Conservation (phyloP, 2,888 invertebrate genomes). For the Polymixis flavicincta region DNA sequence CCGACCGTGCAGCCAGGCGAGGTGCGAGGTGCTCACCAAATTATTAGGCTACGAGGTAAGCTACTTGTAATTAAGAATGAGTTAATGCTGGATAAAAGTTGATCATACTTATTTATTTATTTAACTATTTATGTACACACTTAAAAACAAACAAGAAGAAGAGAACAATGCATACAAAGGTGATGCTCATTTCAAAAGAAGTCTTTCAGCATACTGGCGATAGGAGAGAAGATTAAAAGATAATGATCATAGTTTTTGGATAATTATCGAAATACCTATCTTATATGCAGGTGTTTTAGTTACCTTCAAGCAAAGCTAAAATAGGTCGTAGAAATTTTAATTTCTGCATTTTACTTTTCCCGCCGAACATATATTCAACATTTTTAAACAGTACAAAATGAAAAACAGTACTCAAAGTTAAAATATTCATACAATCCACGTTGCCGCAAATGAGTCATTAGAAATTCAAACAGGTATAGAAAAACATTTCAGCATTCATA, state of each 20-base stretch:
- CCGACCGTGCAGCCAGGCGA: conserved; percentile 1
- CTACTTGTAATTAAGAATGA: conserved; percentile 1
- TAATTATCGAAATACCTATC: not conserved
- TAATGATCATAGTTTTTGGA: not conserved
- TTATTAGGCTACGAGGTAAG: conserved; percentile 17
- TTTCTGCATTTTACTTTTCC: not conserved
- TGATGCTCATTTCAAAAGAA: too few relatives aligned
- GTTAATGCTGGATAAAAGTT: not conserved
- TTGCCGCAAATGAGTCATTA: conserved; percentile 32
- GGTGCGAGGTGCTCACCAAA: not conserved
- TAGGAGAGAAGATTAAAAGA: too few relatives aligned
- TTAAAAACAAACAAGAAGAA: too few relatives aligned
- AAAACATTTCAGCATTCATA: conserved; percentile 14
- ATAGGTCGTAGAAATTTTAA: not conserved
- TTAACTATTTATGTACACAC: too few relatives aligned
- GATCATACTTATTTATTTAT: too few relatives aligned
- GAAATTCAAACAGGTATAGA: conserved; percentile 18
- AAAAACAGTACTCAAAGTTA: conserved; percentile 21
- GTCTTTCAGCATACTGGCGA: too few relatives aligned
- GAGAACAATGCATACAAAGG: too few relatives aligned
- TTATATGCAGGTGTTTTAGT: not conserved
- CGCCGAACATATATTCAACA: not conserved
- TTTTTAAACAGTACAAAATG: conserved; percentile 10
- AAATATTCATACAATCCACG: conserved; percentile 28
- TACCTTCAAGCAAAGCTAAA: not conserved